Evolutionary conservation across 2,888 invertebrate species (phyloP).

Genomic region (Aphidius colemani): DNA sequence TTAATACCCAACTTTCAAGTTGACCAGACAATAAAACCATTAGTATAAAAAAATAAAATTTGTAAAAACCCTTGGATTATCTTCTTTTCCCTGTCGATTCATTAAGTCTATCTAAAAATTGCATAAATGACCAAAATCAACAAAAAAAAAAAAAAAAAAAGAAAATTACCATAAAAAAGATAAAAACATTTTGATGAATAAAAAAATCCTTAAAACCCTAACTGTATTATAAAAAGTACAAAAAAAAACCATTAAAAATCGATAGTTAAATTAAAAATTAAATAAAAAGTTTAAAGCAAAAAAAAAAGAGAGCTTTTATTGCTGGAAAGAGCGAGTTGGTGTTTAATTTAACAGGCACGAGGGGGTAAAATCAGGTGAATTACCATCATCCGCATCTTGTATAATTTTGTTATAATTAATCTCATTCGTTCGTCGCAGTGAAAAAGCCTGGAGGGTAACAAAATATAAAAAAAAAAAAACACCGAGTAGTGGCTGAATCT

Average conservation of each 20-base stretch:
- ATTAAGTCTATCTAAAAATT: conserved; percentile 33
- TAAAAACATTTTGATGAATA: conserved; percentile 2
- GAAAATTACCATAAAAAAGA: conserved; percentile 11
- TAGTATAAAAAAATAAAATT: background rate
- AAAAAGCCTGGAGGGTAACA: conserved; percentile 14
- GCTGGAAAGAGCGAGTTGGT: conserved; percentile 19
- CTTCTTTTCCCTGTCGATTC: conserved; percentile 9
- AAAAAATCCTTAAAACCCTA: conserved; percentile 15
- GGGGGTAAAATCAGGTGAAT: conserved; percentile 27
- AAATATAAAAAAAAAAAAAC: conserved; percentile 8
- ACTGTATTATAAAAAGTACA: background rate
- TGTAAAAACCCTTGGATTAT: conserved; percentile 14
- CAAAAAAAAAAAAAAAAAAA: conserved; percentile 11
- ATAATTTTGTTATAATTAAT: conserved; percentile 31
- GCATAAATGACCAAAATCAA: conserved; percentile 6
- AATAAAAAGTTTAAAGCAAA: no score
- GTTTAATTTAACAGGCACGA: conserved; percentile 27
- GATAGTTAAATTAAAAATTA: no score
- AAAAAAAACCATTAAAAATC: background rate
- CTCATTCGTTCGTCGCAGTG: conserved; percentile 25
- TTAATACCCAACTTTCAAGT: background rate
- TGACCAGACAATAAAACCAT: background rate
- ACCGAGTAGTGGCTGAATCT: background rate
- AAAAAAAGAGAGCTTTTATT: background rate
- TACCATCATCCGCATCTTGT: conserved; percentile 26